Evolutionary conservation across 2,113 vertebrate species (phyloP), one percentile per base, ranked within the genome.

Genomic region (Chaenogobius annularis): DNA sequence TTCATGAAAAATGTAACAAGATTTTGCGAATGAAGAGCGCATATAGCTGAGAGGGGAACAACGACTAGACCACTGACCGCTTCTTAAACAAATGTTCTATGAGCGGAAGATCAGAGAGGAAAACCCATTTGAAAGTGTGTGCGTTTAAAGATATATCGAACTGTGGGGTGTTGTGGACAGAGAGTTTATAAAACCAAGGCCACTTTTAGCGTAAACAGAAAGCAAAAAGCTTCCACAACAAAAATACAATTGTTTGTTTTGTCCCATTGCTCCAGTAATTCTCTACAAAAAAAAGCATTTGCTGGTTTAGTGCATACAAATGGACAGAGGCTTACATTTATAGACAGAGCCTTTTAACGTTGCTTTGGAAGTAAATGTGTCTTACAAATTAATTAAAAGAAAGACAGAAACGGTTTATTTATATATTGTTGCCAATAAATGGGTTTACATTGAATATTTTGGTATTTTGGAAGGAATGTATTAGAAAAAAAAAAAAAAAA

Each of bases 1-100:
- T 75, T 69, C 54, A 79, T 85, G 59, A 89, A 85, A 85, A 86
- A 85, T 87, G 78, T 62, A 86, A 74, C 14, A 1, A 66, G 59
- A 54, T 48, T 66, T 65, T 69, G 44, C 66, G 82, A 54, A 71
- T 72, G 56, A 37, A 64, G 54, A 76, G 56, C 22, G 64, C 64
- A 76, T 73, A 59, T 59, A 44, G 63, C 83, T 40, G 37, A 40
- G 8, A 61, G 70, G 43, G 37, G 43, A 73, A 44, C 66, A 13
- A 43, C 17, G 62, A 58, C 55, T 10, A 61, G 40, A 37, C 68
- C 44, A 35, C 54, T 61, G 10, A 59, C 58, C 74, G 64, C n/a
- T 55, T 83, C 66, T 69, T 44, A 61, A 61, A 65, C 52, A 68
- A 65, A 73, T 58, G 54, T 20, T 20, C 19, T 19, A 47, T 10